Conservation (phyloP, 2,797 vertebrate genomes). For the Artibeus jamaicensis region DNA sequence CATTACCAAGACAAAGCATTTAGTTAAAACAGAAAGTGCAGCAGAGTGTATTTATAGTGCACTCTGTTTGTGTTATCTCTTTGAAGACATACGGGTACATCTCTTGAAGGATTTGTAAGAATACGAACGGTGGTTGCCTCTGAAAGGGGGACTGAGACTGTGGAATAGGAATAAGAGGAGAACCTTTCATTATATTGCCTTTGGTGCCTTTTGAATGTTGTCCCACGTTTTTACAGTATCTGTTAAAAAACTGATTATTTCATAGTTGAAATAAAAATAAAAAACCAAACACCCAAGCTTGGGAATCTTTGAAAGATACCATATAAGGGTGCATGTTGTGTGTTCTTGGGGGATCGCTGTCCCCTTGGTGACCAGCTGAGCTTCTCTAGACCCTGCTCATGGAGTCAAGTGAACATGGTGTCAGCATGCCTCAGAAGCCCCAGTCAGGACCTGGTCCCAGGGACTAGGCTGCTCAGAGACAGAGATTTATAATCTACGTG, state of each 20-base stretch:
- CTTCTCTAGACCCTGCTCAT: not conserved
- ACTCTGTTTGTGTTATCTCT: not conserved
- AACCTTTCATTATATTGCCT: not conserved
- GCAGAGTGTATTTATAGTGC: not conserved
- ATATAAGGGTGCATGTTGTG: not conserved
- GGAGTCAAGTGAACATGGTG: not conserved
- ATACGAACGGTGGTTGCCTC: not conserved
- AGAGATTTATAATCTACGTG: not conserved
- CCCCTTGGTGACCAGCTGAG: not conserved
- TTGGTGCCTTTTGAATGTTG: not conserved
- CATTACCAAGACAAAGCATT: not conserved
- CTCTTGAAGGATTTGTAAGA: not conserved
- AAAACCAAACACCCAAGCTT: not conserved
- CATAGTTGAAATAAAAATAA: not conserved
- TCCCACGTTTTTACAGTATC: not conserved
- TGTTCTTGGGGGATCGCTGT: not conserved
- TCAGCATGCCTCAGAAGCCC: not conserved
- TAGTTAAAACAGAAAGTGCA: not conserved
- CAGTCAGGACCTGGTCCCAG: not conserved
- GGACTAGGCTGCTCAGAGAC: not conserved
- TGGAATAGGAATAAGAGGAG: not conserved
- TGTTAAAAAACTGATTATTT: constrained; percentile 2
- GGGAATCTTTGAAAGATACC: not conserved
- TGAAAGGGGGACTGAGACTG: not conserved
- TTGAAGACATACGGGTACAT: not conserved